Percentiles rank a stretch among this genome's conserved stretches.
Evolutionary conservation across 2,888 invertebrate genomes (phyloP).

Genomic region (Hybos culiciformis): DNA sequence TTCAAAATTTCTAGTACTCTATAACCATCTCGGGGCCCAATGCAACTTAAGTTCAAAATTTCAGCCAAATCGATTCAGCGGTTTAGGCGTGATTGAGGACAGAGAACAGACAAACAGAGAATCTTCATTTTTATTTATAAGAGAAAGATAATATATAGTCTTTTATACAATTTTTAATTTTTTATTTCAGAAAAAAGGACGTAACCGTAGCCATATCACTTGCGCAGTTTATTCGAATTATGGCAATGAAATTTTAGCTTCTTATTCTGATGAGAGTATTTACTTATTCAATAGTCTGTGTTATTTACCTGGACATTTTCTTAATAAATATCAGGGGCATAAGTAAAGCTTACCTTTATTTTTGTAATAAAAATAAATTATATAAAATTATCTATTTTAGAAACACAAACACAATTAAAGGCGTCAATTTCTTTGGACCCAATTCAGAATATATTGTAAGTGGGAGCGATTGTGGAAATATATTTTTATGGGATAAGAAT

Average conservation of each 20-base stretch:
- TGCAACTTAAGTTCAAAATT: neutral
- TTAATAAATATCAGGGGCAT: conserved; percentile 50
- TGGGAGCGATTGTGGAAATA: conserved; percentile 85
- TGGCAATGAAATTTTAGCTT: conserved; percentile 82
- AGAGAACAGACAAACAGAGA: no score
- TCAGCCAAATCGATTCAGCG: no score
- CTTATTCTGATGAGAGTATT: conserved; percentile 86
- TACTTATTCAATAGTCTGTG: conserved; percentile 65
- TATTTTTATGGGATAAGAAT: conserved; percentile 79
- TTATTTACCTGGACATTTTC: conserved; percentile 36
- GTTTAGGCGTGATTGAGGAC: no score
- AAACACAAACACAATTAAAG: conserved; percentile 68
- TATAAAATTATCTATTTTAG: conserved; percentile 22
- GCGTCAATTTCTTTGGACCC: conserved; percentile 88
- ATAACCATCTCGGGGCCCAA: no score
- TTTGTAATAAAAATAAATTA: neutral
- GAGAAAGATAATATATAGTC: no score
- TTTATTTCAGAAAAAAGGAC: conserved; percentile 17
- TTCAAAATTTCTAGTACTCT: no score
- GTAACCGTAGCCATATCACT: conserved; percentile 55
- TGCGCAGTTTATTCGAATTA: conserved; percentile 84
- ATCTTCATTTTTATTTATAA: no score
- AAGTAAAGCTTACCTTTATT: conserved; percentile 22
- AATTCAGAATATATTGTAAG: conserved; percentile 81
- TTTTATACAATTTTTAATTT: conserved; percentile 3